These are phyloP conservation scores for Oncopodura yosiiana DNA, from an alignment of 1,140 invertebrate species.

Conservation along the genomic window DNA sequence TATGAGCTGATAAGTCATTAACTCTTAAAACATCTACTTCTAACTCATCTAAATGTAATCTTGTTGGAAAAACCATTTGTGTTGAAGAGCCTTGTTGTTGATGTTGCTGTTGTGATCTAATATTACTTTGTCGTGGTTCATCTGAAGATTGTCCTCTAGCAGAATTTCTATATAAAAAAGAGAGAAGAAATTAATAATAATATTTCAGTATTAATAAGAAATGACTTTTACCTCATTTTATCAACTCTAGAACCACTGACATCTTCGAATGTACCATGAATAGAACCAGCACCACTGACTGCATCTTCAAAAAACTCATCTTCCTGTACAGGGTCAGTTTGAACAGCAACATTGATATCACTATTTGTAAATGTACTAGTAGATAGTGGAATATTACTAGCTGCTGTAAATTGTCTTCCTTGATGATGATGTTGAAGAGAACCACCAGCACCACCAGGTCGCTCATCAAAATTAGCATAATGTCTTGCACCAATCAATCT, in stretches of 20 bases:
- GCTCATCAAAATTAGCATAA: constrained; percentile 30
- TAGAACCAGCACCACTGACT: no score
- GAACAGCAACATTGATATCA: constrained; percentile 31
- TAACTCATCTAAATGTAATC: constrained; percentile 31
- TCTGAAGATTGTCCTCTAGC: constrained; percentile 12
- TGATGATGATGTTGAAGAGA: constrained; percentile 10
- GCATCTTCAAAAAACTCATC: constrained; percentile 26
- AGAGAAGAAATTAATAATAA: not conserved
- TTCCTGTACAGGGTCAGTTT: constrained; percentile 32
- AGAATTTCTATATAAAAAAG: constrained; percentile 10
- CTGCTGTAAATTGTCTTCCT: constrained; percentile 1
- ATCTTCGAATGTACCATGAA: constrained; percentile 25
- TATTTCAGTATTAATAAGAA: not conserved
- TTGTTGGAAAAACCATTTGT: constrained; percentile 28
- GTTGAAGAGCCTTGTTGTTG: constrained; percentile 3
- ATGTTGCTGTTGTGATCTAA: not conserved
- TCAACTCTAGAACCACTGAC: constrained; percentile 23
- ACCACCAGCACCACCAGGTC: not conserved
- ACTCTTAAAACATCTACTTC: constrained; percentile 34
- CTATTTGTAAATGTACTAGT: not conserved
- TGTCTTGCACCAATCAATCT: constrained; percentile 19
- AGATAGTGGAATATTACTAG: constrained; percentile 26
- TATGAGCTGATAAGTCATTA: constrained; percentile 28
- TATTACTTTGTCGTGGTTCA: constrained; percentile 5
- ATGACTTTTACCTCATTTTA: constrained; percentile 21